These are phyloP conservation scores for Cheilosia urbana DNA, from an alignment of 2,888 invertebrate species.

Conservation along the genomic window DNA sequence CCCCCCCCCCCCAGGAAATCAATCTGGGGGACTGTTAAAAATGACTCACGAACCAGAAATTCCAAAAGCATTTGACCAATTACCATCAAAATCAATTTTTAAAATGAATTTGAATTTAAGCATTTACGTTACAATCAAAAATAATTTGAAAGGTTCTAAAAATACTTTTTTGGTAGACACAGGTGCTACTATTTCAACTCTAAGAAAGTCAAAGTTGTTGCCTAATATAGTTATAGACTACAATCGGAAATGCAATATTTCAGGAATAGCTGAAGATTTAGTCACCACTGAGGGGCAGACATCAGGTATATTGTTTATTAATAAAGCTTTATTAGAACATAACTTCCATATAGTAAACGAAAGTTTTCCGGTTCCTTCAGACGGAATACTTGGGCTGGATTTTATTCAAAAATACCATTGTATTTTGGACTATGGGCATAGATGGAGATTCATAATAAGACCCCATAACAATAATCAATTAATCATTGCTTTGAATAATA, in stretches of 20 bases:
- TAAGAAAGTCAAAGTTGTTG: constrained; percentile 3
- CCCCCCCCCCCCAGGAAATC: constrained; percentile 7
- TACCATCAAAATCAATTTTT: background rate
- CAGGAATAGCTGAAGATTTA: constrained; percentile 2
- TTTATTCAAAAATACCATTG: constrained; percentile 25
- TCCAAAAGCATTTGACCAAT: background rate
- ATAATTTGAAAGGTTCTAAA: background rate
- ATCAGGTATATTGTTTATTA: background rate
- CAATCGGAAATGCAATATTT: constrained; percentile 13
- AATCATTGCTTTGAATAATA: background rate
- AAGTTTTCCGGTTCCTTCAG: constrained; percentile 8
- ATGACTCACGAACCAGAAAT: background rate
- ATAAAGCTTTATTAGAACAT: background rate
- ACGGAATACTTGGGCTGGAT: constrained; percentile 28
- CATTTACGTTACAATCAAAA: constrained; percentile 3
- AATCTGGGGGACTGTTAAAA: constrained; percentile 9
- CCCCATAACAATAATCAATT: background rate
- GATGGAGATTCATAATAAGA: background rate
- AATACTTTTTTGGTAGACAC: background rate
- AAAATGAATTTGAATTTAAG: constrained; percentile 17
- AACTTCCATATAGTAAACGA: constrained; percentile 11
- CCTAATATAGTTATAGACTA: background rate
- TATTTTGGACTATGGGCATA: constrained; percentile 15
- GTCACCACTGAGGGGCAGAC: constrained; percentile 1
- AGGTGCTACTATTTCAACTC: constrained; percentile 3